A percentile compares a stretch with the other conserved stretches of the same genome.
Evolutionary conservation across 2,888 invertebrate species (phyloP).

Genomic region (Carterocephalus palaemon): DNA sequence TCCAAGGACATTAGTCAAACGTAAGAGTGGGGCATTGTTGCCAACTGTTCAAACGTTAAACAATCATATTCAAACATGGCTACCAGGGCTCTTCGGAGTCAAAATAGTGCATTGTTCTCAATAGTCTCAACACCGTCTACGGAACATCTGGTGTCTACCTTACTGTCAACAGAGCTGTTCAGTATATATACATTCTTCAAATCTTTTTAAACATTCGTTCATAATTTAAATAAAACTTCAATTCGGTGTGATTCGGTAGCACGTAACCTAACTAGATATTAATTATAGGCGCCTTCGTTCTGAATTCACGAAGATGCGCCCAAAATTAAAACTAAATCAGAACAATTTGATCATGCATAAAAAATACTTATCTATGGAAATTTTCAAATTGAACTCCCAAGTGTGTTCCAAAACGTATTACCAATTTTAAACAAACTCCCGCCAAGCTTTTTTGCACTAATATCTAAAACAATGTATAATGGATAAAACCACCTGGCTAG

Average conservation of each 20-base stretch:
- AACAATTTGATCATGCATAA: too few species aligned
- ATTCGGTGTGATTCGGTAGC: neutral
- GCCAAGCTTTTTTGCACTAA: conserved; percentile 45
- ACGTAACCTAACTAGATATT: too few species aligned
- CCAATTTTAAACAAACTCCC: conserved; percentile 40
- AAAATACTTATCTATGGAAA: too few species aligned
- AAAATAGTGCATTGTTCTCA: conserved; percentile 45
- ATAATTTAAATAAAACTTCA: too few species aligned
- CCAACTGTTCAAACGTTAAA: conserved; percentile 58
- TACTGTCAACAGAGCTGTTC: neutral
- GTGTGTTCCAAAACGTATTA: conserved; percentile 34
- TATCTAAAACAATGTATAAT: conserved; percentile 63
- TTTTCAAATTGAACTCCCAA: conserved; percentile 1
- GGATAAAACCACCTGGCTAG: conserved; percentile 70
- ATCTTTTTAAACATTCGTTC: too few species aligned
- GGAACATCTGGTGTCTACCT: conserved; percentile 16
- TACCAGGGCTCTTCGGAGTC: conserved; percentile 44
- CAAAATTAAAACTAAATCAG: too few species aligned
- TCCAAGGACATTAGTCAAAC: conserved; percentile 14
- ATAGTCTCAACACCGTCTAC: conserved; percentile 27
- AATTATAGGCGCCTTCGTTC: too few species aligned
- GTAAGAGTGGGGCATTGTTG: conserved; percentile 43
- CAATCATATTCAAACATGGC: conserved; percentile 36
- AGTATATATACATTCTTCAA: neutral
- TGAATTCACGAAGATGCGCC: too few species aligned